Conservation (phyloP, 2,888 invertebrate species). For the Drosophila suboccidentalis region DNA sequence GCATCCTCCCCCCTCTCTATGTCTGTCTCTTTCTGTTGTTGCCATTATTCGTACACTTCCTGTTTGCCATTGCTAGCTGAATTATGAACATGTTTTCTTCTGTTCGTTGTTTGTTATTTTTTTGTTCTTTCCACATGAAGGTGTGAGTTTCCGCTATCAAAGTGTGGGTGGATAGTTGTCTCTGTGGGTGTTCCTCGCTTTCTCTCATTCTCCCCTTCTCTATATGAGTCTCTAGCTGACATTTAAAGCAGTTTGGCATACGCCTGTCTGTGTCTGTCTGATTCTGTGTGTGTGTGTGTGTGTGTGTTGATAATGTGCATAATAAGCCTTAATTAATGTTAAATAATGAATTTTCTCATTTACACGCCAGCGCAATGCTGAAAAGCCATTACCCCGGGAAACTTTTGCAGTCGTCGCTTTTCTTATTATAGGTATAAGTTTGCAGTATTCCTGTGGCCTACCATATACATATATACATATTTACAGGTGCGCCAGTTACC, state of each 20-base stretch:
- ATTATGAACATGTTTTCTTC: slow-evolving; percentile 63
- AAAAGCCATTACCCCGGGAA: slow-evolving; percentile 58
- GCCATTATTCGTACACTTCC: slow-evolving; percentile 50
- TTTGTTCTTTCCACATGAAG: slow-evolving; percentile 8
- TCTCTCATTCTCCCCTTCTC: neutral
- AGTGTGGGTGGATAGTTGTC: slow-evolving; percentile 61
- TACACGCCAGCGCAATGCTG: slow-evolving; percentile 62
- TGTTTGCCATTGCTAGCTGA: slow-evolving; percentile 49
- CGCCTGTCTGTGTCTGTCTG: slow-evolving; percentile 16
- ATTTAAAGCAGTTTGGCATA: slow-evolving; percentile 62
- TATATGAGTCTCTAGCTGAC: slow-evolving; percentile 55
- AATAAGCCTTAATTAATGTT: slow-evolving; percentile 82
- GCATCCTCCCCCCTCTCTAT: slow-evolving; percentile 23
- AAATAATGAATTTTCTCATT: slow-evolving; percentile 82
- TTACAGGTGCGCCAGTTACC: slow-evolving; percentile 49
- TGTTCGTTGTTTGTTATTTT: slow-evolving; percentile 3
- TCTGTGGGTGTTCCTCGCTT: neutral
- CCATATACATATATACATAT: slow-evolving; percentile 47
- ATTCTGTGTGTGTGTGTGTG: slow-evolving; percentile 20
- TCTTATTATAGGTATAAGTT: slow-evolving; percentile 45
- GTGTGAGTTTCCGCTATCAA: slow-evolving; percentile 22
- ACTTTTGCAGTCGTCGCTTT: slow-evolving; percentile 36
- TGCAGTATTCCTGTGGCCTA: slow-evolving; percentile 36
- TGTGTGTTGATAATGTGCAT: slow-evolving; percentile 77
- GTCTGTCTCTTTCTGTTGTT: slow-evolving; percentile 22